Conservation (phyloP, 2,888 invertebrate species). For the Acanthosepion lycidas region DNA sequence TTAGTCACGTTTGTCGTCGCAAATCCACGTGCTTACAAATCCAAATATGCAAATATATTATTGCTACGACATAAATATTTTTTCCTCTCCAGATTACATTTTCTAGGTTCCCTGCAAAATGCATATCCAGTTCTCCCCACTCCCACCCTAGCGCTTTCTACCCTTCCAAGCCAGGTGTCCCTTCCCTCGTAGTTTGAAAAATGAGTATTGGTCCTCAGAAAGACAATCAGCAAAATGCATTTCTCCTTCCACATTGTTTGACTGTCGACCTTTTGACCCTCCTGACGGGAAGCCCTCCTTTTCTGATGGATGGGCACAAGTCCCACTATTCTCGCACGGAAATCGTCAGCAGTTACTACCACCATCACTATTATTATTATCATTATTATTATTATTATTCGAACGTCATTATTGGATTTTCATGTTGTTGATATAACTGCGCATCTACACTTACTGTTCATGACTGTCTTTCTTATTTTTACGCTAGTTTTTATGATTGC, state of each 20-base stretch:
- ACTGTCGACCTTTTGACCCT: background rate
- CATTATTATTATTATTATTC: background rate
- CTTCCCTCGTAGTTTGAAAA: background rate
- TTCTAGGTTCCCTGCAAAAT: background rate
- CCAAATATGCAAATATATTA: too few relatives aligned
- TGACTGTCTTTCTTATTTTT: background rate
- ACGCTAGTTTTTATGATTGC: background rate
- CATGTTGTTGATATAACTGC: background rate
- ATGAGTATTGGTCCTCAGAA: background rate
- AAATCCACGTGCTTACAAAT: too few relatives aligned
- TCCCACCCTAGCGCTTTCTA: background rate
- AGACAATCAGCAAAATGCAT: background rate
- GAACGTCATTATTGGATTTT: background rate
- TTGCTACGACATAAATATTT: too few relatives aligned
- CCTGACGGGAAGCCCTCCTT: background rate
- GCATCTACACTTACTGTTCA: background rate
- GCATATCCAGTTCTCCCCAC: background rate
- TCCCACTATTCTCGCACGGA: background rate
- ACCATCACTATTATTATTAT: background rate
- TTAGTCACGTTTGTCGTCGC: too few relatives aligned
- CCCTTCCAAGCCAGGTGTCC: background rate
- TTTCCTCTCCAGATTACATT: background rate
- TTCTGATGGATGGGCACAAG: background rate
- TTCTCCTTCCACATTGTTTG: background rate
- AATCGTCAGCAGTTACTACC: background rate